Base-by-base conservation (phyloP, 2,113 vertebrate species). In the Chascanopsetta lugubris region DNA sequence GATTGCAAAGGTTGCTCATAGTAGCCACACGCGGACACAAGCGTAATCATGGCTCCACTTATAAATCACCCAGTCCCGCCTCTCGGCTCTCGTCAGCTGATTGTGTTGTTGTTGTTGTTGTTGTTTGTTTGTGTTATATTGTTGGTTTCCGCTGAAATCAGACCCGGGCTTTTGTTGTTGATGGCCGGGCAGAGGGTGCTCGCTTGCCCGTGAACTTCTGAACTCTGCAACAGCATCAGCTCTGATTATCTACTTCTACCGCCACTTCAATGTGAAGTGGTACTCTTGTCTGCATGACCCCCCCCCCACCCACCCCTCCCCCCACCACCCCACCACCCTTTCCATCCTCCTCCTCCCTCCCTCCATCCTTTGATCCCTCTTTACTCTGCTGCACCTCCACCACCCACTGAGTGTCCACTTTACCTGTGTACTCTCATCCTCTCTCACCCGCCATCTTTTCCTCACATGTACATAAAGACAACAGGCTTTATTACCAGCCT, bases 161-260 rank as follows among this genome's bases (percentile, higher is more conserved):
- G 45, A 69, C 56, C 46, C 34, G 38, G 45, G 29, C n/a, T n/a
- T 32, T 10, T 7, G 51, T 59, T 69, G 64, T 75, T 79, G 77
- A 70, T 34, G 64, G 29, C 18, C 2, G 7, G 8, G 69, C 49
- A 55, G 54, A 77, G 62, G 60, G 60, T 71, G 64, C 73, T 84
- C 64, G 50, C 40, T 34, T 12, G n/a, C n/a, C n/a, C n/a, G 47
- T 73, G 56, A 80, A 82, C 82, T 55, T 62, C 22, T 83, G 60
- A 82, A 60, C 76, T 60, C 59, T 3, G 18, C 6, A 12, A 12
- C 3, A n/a, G 27, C 75, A 68, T 56, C 75, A 63, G 6, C 67
- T 65, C 68, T 88, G 83, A 88, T 87, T 79, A 85, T 75, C 77
- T 34, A 60, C 76, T 79, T 85, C 40, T n/a, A n/a, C 71, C 60